Conservation (phyloP, 1,140 invertebrate genomes). For the Venturia canescens region DNA sequence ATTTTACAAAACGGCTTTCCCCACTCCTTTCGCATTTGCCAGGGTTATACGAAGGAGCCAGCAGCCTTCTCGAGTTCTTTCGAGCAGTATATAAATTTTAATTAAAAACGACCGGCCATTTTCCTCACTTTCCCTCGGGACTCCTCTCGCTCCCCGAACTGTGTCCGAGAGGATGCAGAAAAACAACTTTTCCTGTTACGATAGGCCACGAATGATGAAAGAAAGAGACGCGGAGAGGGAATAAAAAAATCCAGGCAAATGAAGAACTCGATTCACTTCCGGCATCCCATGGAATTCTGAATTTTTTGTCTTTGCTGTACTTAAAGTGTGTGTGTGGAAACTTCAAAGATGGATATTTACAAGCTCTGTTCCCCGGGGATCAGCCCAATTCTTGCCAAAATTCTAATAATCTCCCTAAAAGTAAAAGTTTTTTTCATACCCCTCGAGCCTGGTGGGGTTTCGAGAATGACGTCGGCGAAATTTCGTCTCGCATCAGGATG, state of each 20-base stretch:
- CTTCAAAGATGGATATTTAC: too few relatives aligned
- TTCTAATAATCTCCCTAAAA: not conserved
- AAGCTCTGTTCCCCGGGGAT: too few relatives aligned
- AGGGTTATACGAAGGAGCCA: not conserved
- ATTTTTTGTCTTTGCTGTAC: too few relatives aligned
- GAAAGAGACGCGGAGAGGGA: not conserved
- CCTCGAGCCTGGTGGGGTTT: too few relatives aligned
- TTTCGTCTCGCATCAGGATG: too few relatives aligned
- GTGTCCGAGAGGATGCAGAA: not conserved
- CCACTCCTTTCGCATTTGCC: not conserved
- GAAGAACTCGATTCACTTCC: conserved; percentile 2
- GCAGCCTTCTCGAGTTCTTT: not conserved
- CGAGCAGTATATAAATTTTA: conserved; percentile 8
- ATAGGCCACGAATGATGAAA: not conserved
- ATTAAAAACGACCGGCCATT: not conserved
- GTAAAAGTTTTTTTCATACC: not conserved
- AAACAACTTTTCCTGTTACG: not conserved
- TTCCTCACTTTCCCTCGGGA: not conserved
- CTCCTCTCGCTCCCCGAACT: not conserved
- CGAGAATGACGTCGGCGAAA: too few relatives aligned
- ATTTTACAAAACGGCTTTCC: not conserved
- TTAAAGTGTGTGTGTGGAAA: too few relatives aligned
- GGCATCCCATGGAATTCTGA: not conserved
- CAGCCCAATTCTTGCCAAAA: too few relatives aligned
- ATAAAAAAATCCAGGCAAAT: not conserved